These are phyloP conservation scores for Melanotaenia pygmaea DNA, from an alignment of 2,797 vertebrate species.

Conservation along the genomic window DNA sequence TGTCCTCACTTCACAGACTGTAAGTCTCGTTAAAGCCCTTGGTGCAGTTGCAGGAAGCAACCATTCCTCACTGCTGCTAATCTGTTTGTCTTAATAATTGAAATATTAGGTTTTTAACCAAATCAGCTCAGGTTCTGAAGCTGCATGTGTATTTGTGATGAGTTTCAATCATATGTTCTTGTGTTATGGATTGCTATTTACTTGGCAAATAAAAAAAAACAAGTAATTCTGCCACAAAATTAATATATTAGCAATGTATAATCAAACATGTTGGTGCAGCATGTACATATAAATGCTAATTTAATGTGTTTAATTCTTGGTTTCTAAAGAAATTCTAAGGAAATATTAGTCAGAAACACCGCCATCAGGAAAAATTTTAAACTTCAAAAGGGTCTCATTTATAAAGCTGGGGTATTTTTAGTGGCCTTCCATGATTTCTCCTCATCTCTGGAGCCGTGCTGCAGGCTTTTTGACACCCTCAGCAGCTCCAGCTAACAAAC, in stretches of 20 bases:
- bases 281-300: slow-evolving; percentile 14
- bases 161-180: neutral
- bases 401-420: neutral
- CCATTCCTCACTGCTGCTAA: slow-evolving; percentile 1
- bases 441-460: neutral
- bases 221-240: neutral
- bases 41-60: slow-evolving; percentile 22
- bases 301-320: slow-evolving; percentile 1
- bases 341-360: slow-evolving; percentile 8
- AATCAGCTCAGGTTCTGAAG: neutral
- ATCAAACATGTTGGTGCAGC: slow-evolving; percentile 10
- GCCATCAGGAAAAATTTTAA: neutral
- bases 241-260: neutral
- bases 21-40: slow-evolving; percentile 45
- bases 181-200: neutral
- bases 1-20: slow-evolving; percentile 5
- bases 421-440: neutral
- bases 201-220: slow-evolving; percentile 19
- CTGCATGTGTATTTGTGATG: neutral
- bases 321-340: neutral
- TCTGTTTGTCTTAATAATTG: neutral
- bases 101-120: too few species aligned
- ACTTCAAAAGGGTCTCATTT: neutral
- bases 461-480: slow-evolving; percentile 5
- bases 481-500: neutral